A percentile compares a stretch with the other conserved stretches of the same genome.
These are phyloP conservation scores for Hiodon alosoides DNA, from an alignment of 2,113 vertebrate species.

Conservation along the genomic window DNA sequence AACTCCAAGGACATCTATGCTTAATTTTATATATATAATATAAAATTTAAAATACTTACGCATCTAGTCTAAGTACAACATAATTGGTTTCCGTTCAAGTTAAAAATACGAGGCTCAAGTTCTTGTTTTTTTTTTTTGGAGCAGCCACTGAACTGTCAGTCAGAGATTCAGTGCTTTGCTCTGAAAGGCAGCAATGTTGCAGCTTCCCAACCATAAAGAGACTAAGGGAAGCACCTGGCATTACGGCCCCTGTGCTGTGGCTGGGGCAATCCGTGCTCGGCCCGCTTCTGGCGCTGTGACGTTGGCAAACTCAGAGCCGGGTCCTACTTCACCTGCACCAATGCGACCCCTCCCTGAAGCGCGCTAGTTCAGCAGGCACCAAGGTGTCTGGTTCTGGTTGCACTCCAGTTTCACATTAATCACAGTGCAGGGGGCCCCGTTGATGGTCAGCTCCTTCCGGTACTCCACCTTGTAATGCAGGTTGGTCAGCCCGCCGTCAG, in stretches of 20 bases:
- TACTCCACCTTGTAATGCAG: slow-evolving; percentile 81
- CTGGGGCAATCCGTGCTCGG: not conserved
- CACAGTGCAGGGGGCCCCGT: slow-evolving; percentile 81
- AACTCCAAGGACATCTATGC: not conserved
- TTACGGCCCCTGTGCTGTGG: not conserved
- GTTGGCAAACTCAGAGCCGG: not conserved
- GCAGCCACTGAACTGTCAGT: not conserved
- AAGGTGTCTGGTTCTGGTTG: slow-evolving; percentile 77
- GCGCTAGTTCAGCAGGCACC: slow-evolving; percentile 73
- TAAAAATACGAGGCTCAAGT: not conserved
- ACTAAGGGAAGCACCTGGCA: not conserved
- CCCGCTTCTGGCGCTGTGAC: not conserved
- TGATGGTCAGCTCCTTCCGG: slow-evolving; percentile 72
- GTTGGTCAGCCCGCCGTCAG: slow-evolving; percentile 81
- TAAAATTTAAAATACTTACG: not conserved
- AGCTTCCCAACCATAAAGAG: not conserved
- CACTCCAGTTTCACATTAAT: slow-evolving; percentile 81
- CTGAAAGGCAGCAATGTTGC: not conserved
- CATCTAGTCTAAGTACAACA: not conserved
- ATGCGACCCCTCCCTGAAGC: accelerated
- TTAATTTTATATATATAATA: not conserved
- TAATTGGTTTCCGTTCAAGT: not conserved
- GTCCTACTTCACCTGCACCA: not conserved
- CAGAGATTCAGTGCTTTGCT: not conserved
- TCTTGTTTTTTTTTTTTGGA: not conserved